These are phyloP conservation scores for Pachyramphus minor DNA, from an alignment of 2,113 vertebrate species.

Conservation along the genomic window DNA sequence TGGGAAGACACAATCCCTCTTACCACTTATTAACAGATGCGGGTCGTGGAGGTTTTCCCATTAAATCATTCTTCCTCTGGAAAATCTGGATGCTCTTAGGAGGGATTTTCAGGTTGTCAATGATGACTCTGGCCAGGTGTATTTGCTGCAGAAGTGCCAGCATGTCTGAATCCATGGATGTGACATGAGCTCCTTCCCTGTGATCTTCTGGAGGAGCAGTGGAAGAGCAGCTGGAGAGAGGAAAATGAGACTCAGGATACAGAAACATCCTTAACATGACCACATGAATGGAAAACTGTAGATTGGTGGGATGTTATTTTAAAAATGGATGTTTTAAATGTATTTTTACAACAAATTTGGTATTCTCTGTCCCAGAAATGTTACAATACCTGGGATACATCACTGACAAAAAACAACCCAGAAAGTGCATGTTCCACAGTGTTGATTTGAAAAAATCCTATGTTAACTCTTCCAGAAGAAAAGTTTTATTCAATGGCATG, in stretches of 20 bases:
- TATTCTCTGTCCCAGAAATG: neutral
- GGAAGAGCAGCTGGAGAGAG: conserved; percentile 20
- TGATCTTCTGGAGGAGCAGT: neutral
- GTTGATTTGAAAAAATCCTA: neutral
- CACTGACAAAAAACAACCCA: fast-evolving
- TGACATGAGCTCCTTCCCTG: neutral
- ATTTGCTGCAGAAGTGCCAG: conserved; percentile 76
- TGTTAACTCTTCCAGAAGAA: neutral
- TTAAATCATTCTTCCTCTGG: conserved; percentile 54
- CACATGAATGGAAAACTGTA: fast-evolving
- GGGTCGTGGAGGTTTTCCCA: conserved; percentile 77
- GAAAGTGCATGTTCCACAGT: fast-evolving
- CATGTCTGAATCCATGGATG: conserved; percentile 71
- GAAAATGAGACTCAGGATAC: neutral
- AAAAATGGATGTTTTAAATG: neutral
- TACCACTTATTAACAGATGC: conserved; percentile 79
- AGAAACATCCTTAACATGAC: neutral
- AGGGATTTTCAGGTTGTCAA: conserved; percentile 79
- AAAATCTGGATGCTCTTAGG: conserved; percentile 42
- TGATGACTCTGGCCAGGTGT: conserved; percentile 74
- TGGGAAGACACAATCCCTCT: neutral
- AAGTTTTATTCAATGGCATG: neutral
- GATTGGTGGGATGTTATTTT: neutral
- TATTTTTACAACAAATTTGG: neutral
- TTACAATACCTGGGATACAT: neutral